Conservation (phyloP, 1,140 invertebrate genomes). For the Euschistus heros region DNA sequence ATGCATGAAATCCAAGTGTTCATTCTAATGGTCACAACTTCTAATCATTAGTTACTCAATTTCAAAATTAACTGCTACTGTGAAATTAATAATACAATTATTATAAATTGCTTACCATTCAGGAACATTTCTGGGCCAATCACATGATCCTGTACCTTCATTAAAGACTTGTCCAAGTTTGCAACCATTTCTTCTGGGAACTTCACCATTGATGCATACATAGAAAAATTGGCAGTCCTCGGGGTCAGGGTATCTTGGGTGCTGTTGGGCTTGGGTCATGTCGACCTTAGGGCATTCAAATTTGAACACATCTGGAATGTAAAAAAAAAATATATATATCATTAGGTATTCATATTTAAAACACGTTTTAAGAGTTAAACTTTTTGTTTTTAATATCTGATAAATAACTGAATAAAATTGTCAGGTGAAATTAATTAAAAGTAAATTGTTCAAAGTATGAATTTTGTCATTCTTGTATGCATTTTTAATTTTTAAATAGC, state of each 20-base stretch:
- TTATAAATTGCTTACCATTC: slow-evolving; percentile 59
- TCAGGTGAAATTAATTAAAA: too few relatives aligned
- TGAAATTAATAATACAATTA: too few relatives aligned
- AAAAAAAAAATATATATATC: background rate
- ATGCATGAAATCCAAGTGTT: too few relatives aligned
- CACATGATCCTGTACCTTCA: slow-evolving; percentile 66
- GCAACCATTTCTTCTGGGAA: slow-evolving; percentile 71
- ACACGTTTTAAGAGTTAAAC: too few relatives aligned
- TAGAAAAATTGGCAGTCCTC: slow-evolving; percentile 87
- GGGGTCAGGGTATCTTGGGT: slow-evolving; percentile 77
- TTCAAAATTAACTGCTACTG: too few relatives aligned
- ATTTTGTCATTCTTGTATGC: too few relatives aligned
- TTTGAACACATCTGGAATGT: slow-evolving; percentile 59
- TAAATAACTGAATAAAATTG: too few relatives aligned
- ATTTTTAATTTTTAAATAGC: too few relatives aligned
- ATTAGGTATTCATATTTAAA: background rate
- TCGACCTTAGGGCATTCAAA: slow-evolving; percentile 74
- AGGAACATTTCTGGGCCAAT: slow-evolving; percentile 78
- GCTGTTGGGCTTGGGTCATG: slow-evolving; percentile 55
- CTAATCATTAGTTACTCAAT: too few relatives aligned
- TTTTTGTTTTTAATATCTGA: too few relatives aligned
- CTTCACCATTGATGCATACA: slow-evolving; percentile 77
- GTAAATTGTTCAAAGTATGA: too few relatives aligned
- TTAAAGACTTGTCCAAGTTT: slow-evolving; percentile 86
- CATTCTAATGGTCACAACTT: too few relatives aligned